Evolutionary conservation across 2,113 vertebrate species (phyloP).

Genomic region (Capra hircus): DNA sequence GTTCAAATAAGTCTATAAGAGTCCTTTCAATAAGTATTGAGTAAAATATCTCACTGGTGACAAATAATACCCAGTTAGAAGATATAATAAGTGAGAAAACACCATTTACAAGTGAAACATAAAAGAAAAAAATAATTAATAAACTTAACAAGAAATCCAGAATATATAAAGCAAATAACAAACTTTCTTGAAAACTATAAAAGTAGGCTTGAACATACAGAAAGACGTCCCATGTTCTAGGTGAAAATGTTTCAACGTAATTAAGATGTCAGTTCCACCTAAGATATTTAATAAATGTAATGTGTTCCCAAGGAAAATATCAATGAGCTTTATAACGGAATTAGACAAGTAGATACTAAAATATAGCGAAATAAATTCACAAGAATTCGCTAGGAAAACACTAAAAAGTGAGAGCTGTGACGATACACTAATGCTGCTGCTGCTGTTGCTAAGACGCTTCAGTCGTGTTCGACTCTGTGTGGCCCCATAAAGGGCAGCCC

Average conservation of each 20-base stretch:
- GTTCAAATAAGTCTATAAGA: not conserved
- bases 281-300: not conserved
- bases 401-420: not conserved
- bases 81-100: not conserved
- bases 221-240: not conserved
- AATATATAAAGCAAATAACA: not conserved
- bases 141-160: not conserved
- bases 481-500: too few relatives aligned
- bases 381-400: not conserved
- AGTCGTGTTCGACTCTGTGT: too few relatives aligned
- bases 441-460: too few relatives aligned
- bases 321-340: not conserved
- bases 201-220: not conserved
- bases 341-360: not conserved
- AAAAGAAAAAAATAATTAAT: not conserved
- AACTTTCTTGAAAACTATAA: not conserved
- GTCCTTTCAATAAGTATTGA: not conserved
- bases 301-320: not conserved
- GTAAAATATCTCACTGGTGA: not conserved
- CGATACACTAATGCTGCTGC: not conserved
- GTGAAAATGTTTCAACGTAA: not conserved
- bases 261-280: not conserved
- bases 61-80: not conserved
- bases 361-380: not conserved
- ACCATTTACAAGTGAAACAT: not conserved